Base-by-base conservation (phyloP, 2,113 vertebrate genomes). In the Dasypus novemcinctus region DNA sequence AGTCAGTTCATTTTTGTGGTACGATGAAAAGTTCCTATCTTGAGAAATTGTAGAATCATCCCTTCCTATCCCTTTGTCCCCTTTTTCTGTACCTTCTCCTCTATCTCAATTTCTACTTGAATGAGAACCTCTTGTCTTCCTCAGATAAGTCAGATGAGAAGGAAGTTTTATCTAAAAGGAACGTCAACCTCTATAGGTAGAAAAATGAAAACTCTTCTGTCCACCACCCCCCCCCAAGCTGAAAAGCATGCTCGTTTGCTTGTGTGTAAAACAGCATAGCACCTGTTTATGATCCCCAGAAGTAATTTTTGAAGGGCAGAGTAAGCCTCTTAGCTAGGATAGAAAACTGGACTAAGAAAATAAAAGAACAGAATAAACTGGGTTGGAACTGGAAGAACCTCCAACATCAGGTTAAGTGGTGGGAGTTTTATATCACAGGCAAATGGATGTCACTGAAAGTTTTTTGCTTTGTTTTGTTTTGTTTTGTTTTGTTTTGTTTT, bases 131-230 rank as follows among this genome's bases (percentile, higher is more conserved):
- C 31, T 59, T 52, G 14, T 85, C 41, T 81, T 61, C 59, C 41
- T 91, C 76, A 68, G 52, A 36, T 66, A 81, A 57, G 17, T 81
- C 76, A 88, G 36, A 36, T 71, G 61, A 66, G 23, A 86, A 88
- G 59, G 46, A 93, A 93, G 59, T 75, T 64, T 74, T 80, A 66
- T 52, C 18, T 43, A 52, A 96, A 94, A 87, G 49, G 1, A 8
- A 66, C 80, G 84, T 43, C 14, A 87, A 57, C 14, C 95, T 93
- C 29, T 13, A 36, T 21, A 41, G 38, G 18, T 33, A 12, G 29
- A 78, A 41, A 94, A 81, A 49, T 75, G 15, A 75, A 96, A 66
- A 78, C n/a, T 93, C 46, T 93, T 86, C 25, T 4, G 71, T 20
- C 14, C 13, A 33, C 10, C n/a, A n/a, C 15, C 46, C 46, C 43